Conservation (phyloP, 2,113 vertebrate genomes). For the Heterotilapia buettikoferi region DNA sequence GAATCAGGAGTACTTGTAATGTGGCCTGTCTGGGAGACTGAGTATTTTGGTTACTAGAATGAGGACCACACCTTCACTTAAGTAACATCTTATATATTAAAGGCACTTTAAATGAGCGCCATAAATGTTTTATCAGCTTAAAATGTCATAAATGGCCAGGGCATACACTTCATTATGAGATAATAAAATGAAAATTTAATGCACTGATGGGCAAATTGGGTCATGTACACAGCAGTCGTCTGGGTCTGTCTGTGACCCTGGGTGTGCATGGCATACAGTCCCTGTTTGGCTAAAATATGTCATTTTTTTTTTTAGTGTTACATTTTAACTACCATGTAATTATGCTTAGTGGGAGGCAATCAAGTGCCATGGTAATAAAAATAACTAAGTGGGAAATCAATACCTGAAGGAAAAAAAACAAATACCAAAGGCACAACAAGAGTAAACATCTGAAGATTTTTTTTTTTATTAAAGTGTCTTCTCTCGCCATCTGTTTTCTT, state of each 20-base stretch:
- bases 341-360: background rate
- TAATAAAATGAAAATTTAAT: slow-evolving; percentile 45
- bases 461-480: slow-evolving; percentile 18
- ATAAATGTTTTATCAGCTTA: slow-evolving; percentile 50
- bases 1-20: background rate
- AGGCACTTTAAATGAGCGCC: slow-evolving; percentile 1
- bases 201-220: slow-evolving; percentile 24
- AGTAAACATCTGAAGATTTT: slow-evolving; percentile 12
- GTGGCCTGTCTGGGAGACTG: background rate
- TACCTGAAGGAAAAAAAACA: background rate
- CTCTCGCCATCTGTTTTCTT: slow-evolving; percentile 55
- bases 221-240: slow-evolving; percentile 13
- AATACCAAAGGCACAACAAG: slow-evolving; percentile 12
- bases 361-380: background rate
- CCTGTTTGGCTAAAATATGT: background rate
- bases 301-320: background rate
- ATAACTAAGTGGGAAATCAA: background rate
- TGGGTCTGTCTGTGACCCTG: background rate
- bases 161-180: slow-evolving; percentile 18
- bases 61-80: slow-evolving; percentile 11
- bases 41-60: background rate
- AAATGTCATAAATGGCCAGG: slow-evolving; percentile 28
- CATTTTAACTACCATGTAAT: background rate
- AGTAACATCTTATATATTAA: background rate
- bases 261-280: background rate